These are phyloP conservation scores for Zaprionus davidi DNA, from an alignment of 1,140 invertebrate species.

Conservation along the genomic window DNA sequence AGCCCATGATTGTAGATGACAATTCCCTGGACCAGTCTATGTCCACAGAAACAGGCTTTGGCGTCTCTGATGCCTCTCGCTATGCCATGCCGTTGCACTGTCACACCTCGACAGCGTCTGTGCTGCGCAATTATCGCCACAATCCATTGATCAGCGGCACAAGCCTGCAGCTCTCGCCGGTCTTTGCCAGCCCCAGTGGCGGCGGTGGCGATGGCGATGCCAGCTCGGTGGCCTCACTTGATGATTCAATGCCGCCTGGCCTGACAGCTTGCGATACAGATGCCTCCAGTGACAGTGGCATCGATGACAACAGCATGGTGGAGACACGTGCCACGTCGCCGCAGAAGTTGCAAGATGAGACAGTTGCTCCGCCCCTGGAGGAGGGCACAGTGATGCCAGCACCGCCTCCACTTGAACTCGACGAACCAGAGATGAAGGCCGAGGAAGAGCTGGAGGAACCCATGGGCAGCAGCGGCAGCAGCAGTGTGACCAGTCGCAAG, in stretches of 20 bases:
- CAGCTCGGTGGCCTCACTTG: constrained; percentile 56
- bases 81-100: constrained; percentile 60
- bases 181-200: constrained; percentile 33
- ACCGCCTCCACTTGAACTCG: constrained; percentile 10
- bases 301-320: constrained; percentile 67
- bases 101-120: constrained; percentile 55
- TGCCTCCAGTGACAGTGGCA: constrained; percentile 75
- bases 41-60: not conserved
- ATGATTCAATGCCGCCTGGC: constrained; percentile 72
- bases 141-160: constrained; percentile 79
- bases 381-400: constrained; percentile 35
- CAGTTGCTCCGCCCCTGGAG: not conserved
- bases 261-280: constrained; percentile 68
- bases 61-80: constrained; percentile 5
- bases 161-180: constrained; percentile 72
- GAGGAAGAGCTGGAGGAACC: constrained; percentile 26
- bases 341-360: constrained; percentile 31
- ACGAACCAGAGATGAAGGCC: not conserved
- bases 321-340: constrained; percentile 38
- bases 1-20: constrained; percentile 66
- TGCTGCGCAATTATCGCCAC: constrained; percentile 71
- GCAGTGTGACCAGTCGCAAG: constrained; percentile 58
- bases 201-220: constrained; percentile 30
- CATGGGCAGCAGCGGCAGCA: not conserved
- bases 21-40: constrained; percentile 46